Conservation (phyloP, 2,113 vertebrate species). For the Callionymus lyra region DNA sequence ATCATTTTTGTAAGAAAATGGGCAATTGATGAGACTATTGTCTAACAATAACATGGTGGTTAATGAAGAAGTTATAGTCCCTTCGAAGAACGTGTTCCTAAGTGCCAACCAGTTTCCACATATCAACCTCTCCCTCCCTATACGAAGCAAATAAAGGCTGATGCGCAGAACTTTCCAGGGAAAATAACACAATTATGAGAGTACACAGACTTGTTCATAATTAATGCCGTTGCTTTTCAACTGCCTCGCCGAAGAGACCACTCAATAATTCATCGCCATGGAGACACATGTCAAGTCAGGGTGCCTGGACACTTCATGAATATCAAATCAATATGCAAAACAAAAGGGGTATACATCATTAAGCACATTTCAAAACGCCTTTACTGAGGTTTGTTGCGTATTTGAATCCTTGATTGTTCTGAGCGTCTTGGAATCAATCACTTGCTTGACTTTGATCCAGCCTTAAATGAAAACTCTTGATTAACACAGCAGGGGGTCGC, state of each 20-base stretch:
- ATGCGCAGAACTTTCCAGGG: constrained; percentile 47
- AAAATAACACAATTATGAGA: constrained; percentile 65
- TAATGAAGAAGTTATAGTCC: too few species aligned
- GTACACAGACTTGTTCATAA: constrained; percentile 63
- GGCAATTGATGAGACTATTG: too few species aligned
- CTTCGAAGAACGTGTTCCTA: constrained; percentile 35
- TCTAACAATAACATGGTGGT: too few species aligned
- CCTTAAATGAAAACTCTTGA: constrained; percentile 28
- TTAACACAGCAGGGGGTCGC: too few species aligned
- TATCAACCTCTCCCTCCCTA: constrained; percentile 22
- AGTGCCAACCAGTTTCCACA: constrained; percentile 26
- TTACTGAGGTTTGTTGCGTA: constrained; percentile 26
- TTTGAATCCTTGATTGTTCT: constrained; percentile 39
- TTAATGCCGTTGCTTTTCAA: constrained; percentile 68
- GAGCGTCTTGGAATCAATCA: constrained; percentile 28
- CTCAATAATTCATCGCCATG: constrained; percentile 70
- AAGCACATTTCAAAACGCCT: constrained; percentile 44
- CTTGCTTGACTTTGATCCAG: constrained; percentile 32
- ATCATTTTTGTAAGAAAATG: too few species aligned
- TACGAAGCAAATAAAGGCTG: constrained; percentile 31
- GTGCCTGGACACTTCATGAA: constrained; percentile 66
- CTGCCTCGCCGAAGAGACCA: constrained; percentile 57
- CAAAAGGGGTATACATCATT: constrained; percentile 62
- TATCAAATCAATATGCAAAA: constrained; percentile 71
- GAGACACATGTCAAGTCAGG: constrained; percentile 65